Evolutionary conservation across 2,113 vertebrate species (phyloP), one percentile per base, ranked within the genome.

Genomic region (Caretta caretta): DNA sequence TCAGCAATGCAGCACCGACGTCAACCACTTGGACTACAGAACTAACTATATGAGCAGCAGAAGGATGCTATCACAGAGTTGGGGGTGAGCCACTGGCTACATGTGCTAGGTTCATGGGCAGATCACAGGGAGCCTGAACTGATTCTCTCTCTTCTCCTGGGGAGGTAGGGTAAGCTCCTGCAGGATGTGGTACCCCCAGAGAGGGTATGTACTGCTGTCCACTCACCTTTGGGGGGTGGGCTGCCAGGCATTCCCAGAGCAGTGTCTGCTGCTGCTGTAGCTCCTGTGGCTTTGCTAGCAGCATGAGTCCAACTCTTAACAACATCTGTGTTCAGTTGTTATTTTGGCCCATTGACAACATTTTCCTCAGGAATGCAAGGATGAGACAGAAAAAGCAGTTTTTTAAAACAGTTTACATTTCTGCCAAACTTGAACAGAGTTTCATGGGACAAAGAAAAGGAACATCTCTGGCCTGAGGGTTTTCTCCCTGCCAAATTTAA

Each of bases 351-450:
- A 49, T 3, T 54, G n/a, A 51, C 56, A 90, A 92, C 19, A 12
- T 80, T 10, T 90, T 88, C 57, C 42, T 19, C 19, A 69, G 84
- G n/a, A 8, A 62, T 20, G 49, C 10, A 89, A 84, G 42, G 17
- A 79, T 88, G 85, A 84, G 5, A 1, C 49, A 78, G 42, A 6
- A 13, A 0, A 17, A 35, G 8, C 8, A n/a, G 8, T 1, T 1
- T 2, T 53, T 3, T 11, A 42, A 46, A 46, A 42, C 8, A 2
- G 1, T 80, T 93, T 78, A 38, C 50, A 14, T 84, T 90, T 91
- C 87, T 4, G n/a, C 22, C 87, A 54, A 3, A 53, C 17, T 83
- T 83, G 38, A 83, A 57, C 53, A 46, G 14, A 46, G 10, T 16
- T 83, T 27, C 53, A 57, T 14, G 5, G 25, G 81, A 53, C 24